Evolutionary conservation across 2,888 invertebrate species (phyloP).

Genomic region (Tenthredo scrophulariae): DNA sequence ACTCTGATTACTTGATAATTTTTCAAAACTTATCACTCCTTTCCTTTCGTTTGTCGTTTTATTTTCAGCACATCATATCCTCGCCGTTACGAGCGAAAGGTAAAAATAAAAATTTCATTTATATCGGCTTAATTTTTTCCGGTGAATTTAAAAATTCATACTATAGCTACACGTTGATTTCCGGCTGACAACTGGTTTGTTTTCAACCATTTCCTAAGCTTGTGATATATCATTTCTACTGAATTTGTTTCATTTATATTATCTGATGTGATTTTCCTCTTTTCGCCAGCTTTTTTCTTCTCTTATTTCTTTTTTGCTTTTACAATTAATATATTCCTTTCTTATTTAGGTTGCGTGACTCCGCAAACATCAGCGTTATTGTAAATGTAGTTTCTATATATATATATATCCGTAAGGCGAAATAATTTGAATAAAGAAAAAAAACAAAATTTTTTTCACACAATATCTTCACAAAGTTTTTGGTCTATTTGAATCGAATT

Average conservation of each 20-base stretch:
- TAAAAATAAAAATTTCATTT: conserved; percentile 27
- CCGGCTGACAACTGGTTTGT: conserved; percentile 32
- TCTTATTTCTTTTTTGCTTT: not conserved
- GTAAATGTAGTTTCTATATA: conserved; percentile 12
- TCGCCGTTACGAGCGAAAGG: not conserved
- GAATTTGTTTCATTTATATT: not conserved
- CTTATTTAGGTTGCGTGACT: conserved; percentile 32
- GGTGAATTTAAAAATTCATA: conserved; percentile 21
- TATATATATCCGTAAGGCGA: not conserved
- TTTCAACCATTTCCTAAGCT: not conserved
- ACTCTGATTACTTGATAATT: conserved; percentile 24
- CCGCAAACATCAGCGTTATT: conserved; percentile 6
- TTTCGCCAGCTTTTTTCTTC: not conserved
- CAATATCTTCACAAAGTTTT: not conserved
- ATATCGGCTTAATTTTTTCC: conserved; percentile 20
- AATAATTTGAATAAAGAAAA: not conserved
- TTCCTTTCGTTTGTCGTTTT: not conserved
- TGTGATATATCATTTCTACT: not conserved
- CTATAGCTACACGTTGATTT: not conserved
- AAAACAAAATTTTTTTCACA: not conserved
- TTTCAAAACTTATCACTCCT: not conserved
- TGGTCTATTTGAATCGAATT: not conserved
- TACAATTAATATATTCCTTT: conserved; percentile 21
- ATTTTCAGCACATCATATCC: conserved; percentile 12
- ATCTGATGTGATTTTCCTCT: not conserved